Evolutionary conservation across 2,888 invertebrate genomes (phyloP).

Genomic region (Melanargia galathea): DNA sequence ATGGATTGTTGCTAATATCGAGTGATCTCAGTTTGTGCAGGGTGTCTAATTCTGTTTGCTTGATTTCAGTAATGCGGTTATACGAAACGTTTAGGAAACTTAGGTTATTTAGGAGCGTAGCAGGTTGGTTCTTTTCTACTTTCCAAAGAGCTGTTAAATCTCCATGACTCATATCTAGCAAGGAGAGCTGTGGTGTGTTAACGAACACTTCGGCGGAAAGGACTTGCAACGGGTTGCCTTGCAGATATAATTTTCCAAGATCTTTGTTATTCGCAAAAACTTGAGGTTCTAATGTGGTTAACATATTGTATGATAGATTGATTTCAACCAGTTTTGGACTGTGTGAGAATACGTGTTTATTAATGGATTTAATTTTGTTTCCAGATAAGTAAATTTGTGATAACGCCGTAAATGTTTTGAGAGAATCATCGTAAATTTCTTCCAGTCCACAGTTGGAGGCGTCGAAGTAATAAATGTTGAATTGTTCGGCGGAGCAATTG

Average conservation of each 20-base stretch:
- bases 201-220: conserved; percentile 86
- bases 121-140: conserved; percentile 71
- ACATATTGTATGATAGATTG: conserved; percentile 87
- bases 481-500: conserved; percentile 81
- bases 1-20: conserved; percentile 85
- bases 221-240: conserved; percentile 86
- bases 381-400: conserved; percentile 85
- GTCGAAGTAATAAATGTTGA: conserved; percentile 86
- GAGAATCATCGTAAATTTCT: conserved; percentile 83
- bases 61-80: conserved; percentile 82
- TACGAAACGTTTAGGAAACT: conserved; percentile 82
- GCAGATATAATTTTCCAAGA: conserved; percentile 85
- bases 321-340: conserved; percentile 84
- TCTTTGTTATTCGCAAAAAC: conserved; percentile 86
- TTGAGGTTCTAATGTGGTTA: conserved; percentile 82
- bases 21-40: conserved; percentile 82
- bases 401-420: conserved; percentile 87
- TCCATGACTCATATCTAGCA: conserved; percentile 87
- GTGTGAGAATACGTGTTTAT: conserved; percentile 78
- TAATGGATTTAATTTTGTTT: conserved; percentile 84
- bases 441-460: conserved; percentile 88
- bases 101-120: conserved; percentile 78
- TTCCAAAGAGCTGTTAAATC: conserved; percentile 86
- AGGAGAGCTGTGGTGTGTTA: conserved; percentile 82
- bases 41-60: conserved; percentile 82